Conservation (phyloP, 92 coral and sea anemone species). For the Epizoanthus stellaris region DNA sequence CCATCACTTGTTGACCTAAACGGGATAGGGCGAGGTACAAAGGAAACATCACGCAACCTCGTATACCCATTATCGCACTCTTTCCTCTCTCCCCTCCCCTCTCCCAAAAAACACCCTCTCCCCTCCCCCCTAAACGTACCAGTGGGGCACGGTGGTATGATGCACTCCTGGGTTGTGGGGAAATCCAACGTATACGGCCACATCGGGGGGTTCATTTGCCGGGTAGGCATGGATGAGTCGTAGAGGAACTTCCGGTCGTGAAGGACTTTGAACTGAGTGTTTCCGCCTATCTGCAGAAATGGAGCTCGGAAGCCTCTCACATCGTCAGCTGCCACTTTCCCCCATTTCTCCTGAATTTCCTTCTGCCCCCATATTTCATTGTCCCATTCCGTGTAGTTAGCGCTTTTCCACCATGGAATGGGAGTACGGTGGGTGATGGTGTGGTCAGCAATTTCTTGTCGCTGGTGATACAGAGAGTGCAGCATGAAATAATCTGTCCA, state of each 20-base stretch:
- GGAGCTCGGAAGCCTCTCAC: constrained; percentile 97
- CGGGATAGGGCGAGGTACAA: too few species aligned
- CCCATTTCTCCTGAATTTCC: constrained; percentile 78
- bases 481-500: constrained; percentile 85
- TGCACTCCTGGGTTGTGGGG: constrained; percentile 77
- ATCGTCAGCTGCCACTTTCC: constrained; percentile 69
- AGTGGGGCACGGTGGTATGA: constrained; percentile 90
- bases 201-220: constrained; percentile 71
- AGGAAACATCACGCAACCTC: too few species aligned
- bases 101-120: not conserved
- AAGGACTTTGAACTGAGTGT: constrained; percentile 84
- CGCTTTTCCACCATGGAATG: constrained; percentile 85
- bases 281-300: constrained; percentile 83
- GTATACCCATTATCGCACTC: not conserved
- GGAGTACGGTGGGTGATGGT: constrained; percentile 86
- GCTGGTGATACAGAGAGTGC: constrained; percentile 75
- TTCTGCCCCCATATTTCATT: constrained; percentile 88
- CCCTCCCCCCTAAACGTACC: constrained; percentile 51
- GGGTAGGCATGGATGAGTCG: constrained; percentile 91
- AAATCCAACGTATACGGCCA: constrained; percentile 97
- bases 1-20: too few species aligned
- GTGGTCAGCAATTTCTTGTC: constrained; percentile 94
- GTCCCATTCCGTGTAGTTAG: constrained; percentile 74
- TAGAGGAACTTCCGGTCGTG: constrained; percentile 84
- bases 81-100: not conserved